A percentile compares a stretch with the other conserved stretches of the same genome.
Evolutionary conservation across 2,888 invertebrate genomes (phyloP).

Genomic region (Apeira syringaria): DNA sequence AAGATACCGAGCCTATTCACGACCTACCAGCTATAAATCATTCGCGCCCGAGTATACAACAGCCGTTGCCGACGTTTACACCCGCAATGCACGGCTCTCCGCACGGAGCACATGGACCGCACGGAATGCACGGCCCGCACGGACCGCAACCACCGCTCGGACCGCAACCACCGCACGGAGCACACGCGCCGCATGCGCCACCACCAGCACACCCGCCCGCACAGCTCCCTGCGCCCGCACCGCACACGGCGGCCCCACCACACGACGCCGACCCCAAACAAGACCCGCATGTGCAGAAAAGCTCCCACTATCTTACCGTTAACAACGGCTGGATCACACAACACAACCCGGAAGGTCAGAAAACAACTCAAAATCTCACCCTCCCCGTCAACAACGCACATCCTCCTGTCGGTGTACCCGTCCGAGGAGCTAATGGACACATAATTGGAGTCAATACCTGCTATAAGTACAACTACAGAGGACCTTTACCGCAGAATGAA

Average conservation of each 20-base stretch:
- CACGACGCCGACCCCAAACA: conserved; percentile 62
- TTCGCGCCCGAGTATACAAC: conserved; percentile 48
- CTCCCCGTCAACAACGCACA: conserved; percentile 43
- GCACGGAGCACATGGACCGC: conserved; percentile 1
- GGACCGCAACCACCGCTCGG: background rate
- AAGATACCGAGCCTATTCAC: conserved; percentile 58
- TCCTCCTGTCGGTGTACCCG: conserved; percentile 59
- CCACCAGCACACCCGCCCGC: too few species aligned
- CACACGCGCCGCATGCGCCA: conserved; percentile 63
- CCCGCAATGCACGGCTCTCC: background rate
- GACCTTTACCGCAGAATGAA: conserved; percentile 45
- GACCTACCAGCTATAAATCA: conserved; percentile 50
- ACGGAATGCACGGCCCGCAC: conserved; percentile 33
- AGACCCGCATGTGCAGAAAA: conserved; percentile 65
- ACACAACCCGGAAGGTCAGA: conserved; percentile 59
- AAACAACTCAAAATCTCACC: conserved; percentile 41
- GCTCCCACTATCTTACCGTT: conserved; percentile 75
- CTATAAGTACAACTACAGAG: conserved; percentile 61
- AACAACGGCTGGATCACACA: conserved; percentile 78
- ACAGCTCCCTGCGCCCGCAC: conserved; percentile 33
- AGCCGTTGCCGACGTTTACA: conserved; percentile 48
- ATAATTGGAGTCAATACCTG: conserved; percentile 83
- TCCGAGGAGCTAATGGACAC: conserved; percentile 84
- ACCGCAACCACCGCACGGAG: conserved; percentile 48
- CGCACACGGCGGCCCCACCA: conserved; percentile 5